Evolutionary conservation across 2,797 vertebrate genomes (phyloP), one percentile per base, ranked within the genome.

Genomic region (Tangara arthus): DNA sequence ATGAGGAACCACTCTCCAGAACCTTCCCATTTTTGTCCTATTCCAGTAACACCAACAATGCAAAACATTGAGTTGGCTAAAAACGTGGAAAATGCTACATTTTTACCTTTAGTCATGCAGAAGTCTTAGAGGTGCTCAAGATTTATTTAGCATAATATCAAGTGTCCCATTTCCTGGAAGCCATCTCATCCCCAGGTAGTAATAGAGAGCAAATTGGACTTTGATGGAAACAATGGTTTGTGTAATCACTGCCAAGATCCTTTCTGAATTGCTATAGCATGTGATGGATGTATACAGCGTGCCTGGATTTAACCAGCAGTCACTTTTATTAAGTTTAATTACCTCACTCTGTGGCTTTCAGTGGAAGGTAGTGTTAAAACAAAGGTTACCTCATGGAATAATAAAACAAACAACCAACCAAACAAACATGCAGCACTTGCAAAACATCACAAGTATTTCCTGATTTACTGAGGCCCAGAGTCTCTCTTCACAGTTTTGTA

Each of bases 161-260:
- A 87, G 81, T 39, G 65, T 49, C 12, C 39, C 50, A 66, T 77
- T 92, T 92, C 81, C 82, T 93, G 79, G 65, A 97, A 97, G 88
- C 35, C 30, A 85, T 55, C 56, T 32, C 30, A 0, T 57, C 59
- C 37, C n/a, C 24, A 92, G 53, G 72, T 47, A 89, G 79, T 22
- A 94, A 88, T 0, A 68, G 13, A 55, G 46, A 94, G 82, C 3
- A 19, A 95, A 96, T 2, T 86, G 49, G 47, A 14, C 76, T 87
- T 75, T 28, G 82, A 83, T 73, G 90, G 65, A 91, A 83, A 65
- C 70, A 85, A 93, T 56, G 47, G 68, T 57, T 82, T 81, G 59
- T 82, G 60, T 56, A 90, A 94, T 23, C 27, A 7, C 32, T 68
- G 63, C 57, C 61, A 78, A 56, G n/a, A 72, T 66, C 52, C 64